Evolutionary conservation across 2,888 invertebrate species (phyloP), one percentile per base, ranked within the genome.

Genomic region (Trissolcus brochymenae): DNA sequence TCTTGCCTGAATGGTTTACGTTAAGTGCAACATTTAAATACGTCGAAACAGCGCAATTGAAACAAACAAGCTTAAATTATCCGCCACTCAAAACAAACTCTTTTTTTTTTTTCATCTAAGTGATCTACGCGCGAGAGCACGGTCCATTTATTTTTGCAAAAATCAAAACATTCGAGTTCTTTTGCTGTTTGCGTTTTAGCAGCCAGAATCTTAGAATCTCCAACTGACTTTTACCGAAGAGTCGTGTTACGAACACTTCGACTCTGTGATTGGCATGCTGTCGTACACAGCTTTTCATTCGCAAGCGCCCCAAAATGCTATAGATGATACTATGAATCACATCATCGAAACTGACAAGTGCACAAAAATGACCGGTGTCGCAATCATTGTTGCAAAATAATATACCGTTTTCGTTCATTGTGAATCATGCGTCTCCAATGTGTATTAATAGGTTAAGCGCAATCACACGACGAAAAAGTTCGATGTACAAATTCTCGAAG

Each of bases 331-430:
- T 76, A 76, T 79, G 74, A 76, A 74, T 76, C 74, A 76, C 41
- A 68, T 64, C 76, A 71, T 60, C 59, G 41, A 56, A 68, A 68
- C 57, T 75, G 66, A 78, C 78, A 75, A 60, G 67, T 19, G 19
- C 68, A 60, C 72, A 72, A 75, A 79, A 76, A 70, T 65, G 61
- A 71, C n/a, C 64, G 62, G 35, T 79, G 76, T 79, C 67, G 79
- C 79, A 79, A 79, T 75, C 64, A 75, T 67, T 76, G 76, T 79
- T 77, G 74, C 79, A 74, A 77, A 79, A 79, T 79, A 70, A 79
- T 76, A 76, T 75, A 75, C 74, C 68, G 79, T 54, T 76, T 76
- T 77, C 76, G 73, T 79, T 76, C 71, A 76, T 72, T 74, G 62
- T 76, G 70, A 74, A 74, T 74, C 79, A 77, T 70, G 49, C 62